Conservation (phyloP, 2,113 vertebrate species). For the Ageneiosus marmoratus region DNA sequence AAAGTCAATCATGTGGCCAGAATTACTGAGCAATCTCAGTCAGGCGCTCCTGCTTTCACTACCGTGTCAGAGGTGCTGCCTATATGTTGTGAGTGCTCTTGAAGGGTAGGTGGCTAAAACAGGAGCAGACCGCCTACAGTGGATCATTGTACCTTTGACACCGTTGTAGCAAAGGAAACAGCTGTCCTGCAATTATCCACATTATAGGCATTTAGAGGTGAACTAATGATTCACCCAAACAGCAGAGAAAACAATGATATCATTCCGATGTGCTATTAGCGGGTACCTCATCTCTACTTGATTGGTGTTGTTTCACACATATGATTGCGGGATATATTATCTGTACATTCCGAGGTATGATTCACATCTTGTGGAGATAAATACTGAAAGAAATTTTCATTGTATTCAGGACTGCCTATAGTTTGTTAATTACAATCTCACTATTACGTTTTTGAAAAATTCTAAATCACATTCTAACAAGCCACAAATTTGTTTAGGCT, state of each 20-base stretch:
- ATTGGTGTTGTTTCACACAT: constrained; percentile 9
- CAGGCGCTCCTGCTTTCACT: constrained; percentile 85
- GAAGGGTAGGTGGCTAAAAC: constrained; percentile 36
- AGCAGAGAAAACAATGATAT: constrained; percentile 36
- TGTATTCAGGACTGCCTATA: not conserved
- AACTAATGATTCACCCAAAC: constrained; percentile 41
- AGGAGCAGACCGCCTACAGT: constrained; percentile 21
- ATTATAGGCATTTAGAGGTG: constrained; percentile 40
- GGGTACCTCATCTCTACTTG: not conserved
- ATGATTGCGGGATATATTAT: not conserved
- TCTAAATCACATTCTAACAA: not conserved
- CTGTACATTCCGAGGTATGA: not conserved
- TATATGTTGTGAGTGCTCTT: constrained; percentile 30
- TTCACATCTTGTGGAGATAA: constrained; percentile 10
- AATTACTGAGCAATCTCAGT: constrained; percentile 90
- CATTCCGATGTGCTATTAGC: constrained; percentile 31
- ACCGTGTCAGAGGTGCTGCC: constrained; percentile 64
- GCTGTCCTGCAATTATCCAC: constrained; percentile 40
- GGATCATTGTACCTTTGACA: constrained; percentile 37
- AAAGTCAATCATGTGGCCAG: constrained; percentile 96
- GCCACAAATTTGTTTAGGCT: not conserved
- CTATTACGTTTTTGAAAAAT: not conserved
- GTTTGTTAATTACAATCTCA: not conserved
- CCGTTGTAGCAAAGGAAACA: constrained; percentile 2
- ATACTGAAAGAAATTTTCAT: not conserved